Evolutionary conservation across 2,888 invertebrate genomes (phyloP), one percentile per base, ranked within the genome.

Genomic region (Drosophila gaucha): DNA sequence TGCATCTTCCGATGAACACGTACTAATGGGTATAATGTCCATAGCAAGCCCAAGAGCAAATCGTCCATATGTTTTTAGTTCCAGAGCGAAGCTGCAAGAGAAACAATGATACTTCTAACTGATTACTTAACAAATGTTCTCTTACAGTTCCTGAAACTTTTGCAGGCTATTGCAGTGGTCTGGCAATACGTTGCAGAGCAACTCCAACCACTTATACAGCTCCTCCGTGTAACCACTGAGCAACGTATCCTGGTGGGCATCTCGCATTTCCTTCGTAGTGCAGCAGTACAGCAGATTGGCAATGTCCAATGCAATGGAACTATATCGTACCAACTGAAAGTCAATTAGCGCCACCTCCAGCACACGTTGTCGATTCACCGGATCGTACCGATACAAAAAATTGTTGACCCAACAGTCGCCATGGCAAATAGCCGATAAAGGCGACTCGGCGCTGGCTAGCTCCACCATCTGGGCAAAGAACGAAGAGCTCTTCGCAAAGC

Each of bases 341-440:
- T 95, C 95, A 26, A 95, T 94, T 49, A 95, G 92, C 80, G 93
- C 94, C 89, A 95, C 93, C 90, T 94, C 94, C 54, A 93, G 91
- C 50, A 94, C 93, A 0, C 56, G 65, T 56, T 93, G 92, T 0
- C 92, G 93, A 31, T 88, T 76, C 56, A 51, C 62, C 9, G 83
- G 63, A 35, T 92, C 91, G 71, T 94, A 94, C 71, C 93, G 92
- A 84, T 95, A 95, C 20, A 95, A 89, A 79, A 95, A 93, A 89
- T 95, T 95, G 80, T 95, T 95, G 0, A 95, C 95, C 95, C 95
- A 95, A 85, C 95, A 95, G 76, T 95, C 95, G 0, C 95, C 95
- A 78, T 95, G 95, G 54, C 95, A 94, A 72, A 95, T 94, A 2
- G 95, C 95, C 0, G 95, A 94, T 39, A 95, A 87, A 0, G 94